Base-by-base conservation (phyloP, 1,140 invertebrate species). In the Heliconius hermathena region DNA sequence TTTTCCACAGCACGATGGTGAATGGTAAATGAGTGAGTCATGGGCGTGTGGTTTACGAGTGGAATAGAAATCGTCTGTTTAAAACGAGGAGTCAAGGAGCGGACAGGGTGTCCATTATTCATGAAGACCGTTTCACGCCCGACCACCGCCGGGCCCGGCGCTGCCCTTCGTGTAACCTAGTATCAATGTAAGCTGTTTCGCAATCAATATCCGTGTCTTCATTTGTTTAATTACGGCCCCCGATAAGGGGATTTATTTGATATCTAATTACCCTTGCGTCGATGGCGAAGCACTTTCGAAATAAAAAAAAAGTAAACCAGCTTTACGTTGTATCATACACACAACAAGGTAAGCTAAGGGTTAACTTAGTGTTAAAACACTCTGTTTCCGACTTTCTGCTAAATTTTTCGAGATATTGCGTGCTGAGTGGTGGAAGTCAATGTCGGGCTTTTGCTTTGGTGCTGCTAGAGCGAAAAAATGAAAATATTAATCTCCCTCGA, bases 31-130 rank as follows among this genome's bases (percentile, higher is more conserved):
- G 91, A 94, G 90, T 93, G 91, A 93, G 87, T 93, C 93, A 93
- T 91, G 91, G 88, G 88, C 90, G 88, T 90, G 89, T 87, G 88
- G 89, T 88, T 91, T 92, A 93, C 91, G 91, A 89, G 86, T 89
- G 85, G 92, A 93, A 94, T 94, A 94, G 92, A 94, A 94, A 94
- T 93, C 92, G 92, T 93, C 91, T 89, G 90, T 90, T 94, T 93
- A 92, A 89, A 94, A 91, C 91, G 90, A 93, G 88, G 90, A 93
- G 88, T 89, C 91, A 92, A 93, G 90, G 91, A 92, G 90, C 88
- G 91, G 87, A 91, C 91, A 85, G 88, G 88, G 82, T 88, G 84
- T 93, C 81, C 90, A 93, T 94, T 93, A 93, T 94, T 93, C 91
- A 94, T 94, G 90, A 93, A 87, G 81, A 86, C 83, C 88, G 89